Base-by-base conservation (phyloP, 2,113 vertebrate genomes). In the Ellobius talpinus region DNA sequence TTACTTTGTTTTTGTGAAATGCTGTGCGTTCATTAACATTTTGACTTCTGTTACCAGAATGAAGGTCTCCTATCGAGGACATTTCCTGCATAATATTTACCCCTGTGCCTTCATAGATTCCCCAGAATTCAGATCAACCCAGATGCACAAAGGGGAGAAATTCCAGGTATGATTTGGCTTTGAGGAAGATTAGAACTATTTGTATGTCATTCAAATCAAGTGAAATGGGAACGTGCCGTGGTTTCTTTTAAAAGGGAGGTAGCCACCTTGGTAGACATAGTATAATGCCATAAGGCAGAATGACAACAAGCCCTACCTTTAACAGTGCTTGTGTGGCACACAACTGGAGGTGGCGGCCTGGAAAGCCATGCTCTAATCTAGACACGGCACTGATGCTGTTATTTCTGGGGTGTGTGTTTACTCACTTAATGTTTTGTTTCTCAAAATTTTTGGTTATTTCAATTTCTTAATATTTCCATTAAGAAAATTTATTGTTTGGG, bases 1-100 rank as follows among this genome's bases (percentile, higher is more conserved):
- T 76, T 26, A 5, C 81, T 16, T 26, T 94, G 23, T 78, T 88
- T 61, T 73, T 92, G 24, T 87, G 73, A 95, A 73, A 58, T 89
- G 42, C 42, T 87, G 58, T 79, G 26, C 52, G 0, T 29, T 73
- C 84, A 89, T 96, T 95, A 96, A 97, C 73, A 33, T 96, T 66
- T 36, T 66, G 29, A 17, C 98, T 98, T 98, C 96, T 97, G 3
- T 98, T 98, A 98, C 97, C 98, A 99, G 99, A 98, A 99, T 99
- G 99, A 99, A 99, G 98, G 99, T 99, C 61, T 99, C 99, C 50
- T 99, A 99, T 94, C 98, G 99, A 97, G 99, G 99, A 3, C 99
- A 99, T 98, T 99, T 99, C 98, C 99, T 99, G 97, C 99, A 99
- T 98, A 99, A 99, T 98, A 99, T 99, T 99, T 99, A 99, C 97